Evolutionary conservation across 2,797 vertebrate species (phyloP), one percentile per base, ranked within the genome.

Genomic region (Periparus ater): DNA sequence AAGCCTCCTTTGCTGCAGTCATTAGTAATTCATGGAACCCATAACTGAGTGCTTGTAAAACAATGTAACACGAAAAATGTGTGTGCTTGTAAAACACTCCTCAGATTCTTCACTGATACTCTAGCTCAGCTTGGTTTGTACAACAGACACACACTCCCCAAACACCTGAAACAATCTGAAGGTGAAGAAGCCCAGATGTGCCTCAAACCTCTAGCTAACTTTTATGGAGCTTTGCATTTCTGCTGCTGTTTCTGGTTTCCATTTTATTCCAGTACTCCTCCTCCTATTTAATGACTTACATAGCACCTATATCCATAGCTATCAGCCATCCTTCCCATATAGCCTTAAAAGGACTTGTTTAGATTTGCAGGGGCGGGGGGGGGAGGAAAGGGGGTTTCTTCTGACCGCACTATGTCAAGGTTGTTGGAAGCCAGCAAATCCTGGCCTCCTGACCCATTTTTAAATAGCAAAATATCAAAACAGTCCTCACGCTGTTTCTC

Each of bases 281-380:
- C 16, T 48, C 65, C 54, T 88, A 91, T 54, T 94, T 88, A 89
- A 89, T 38, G n/a, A 92, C 81, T 92, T 94, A 85, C n/a, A 82
- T 45, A 85, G 86, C 76, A 95, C 91, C 91, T 96, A 96, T 88
- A 95, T 53, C 88, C 94, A 74, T n/a, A 85, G 60, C 83, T 72
- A 79, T 91, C 54, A 80, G 73, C 54, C 61, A 63, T 36, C 81
- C 93, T 95, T 78, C 68, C 92, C 60, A 87, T 55, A 87, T 5
- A 89, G 74, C 97, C 96, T 96, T 96, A 97, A 87, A 97, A 96
- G 97, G 96, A 82, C 85, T 92, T 96, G 95, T 96, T 96, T 95
- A 90, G 79, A 79, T 95, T 91, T 80, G 53, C 61, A 75, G 67
- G 55, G 54, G 2, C 17, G 48, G 40, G 38, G 75, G 60, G 42